Evolutionary conservation across 2,888 invertebrate species (phyloP).

Genomic region (Teinopalpus imperialis): DNA sequence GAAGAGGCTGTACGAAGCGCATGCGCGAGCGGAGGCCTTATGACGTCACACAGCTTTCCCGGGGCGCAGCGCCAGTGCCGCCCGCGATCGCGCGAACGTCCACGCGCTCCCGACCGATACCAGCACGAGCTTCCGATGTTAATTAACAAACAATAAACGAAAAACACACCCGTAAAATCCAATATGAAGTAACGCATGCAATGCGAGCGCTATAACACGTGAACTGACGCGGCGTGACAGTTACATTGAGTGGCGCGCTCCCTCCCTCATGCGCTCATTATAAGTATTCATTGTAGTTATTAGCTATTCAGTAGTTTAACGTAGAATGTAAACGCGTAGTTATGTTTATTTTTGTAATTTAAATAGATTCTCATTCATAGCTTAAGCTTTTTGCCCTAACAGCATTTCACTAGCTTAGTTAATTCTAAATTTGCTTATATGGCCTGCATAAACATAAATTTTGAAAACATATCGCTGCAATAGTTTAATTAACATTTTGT

Average conservation of each 20-base stretch:
- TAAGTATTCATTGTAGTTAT: conserved; percentile 41
- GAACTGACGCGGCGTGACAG: conserved; percentile 38
- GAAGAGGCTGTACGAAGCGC: conserved; percentile 51
- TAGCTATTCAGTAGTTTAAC: conserved; percentile 32
- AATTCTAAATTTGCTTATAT: too few species aligned
- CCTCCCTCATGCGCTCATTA: conserved; percentile 39
- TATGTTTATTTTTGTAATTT: neutral
- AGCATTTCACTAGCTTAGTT: too few species aligned
- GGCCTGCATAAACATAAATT: too few species aligned
- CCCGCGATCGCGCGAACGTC: conserved; percentile 72
- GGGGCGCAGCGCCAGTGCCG: conserved; percentile 70
- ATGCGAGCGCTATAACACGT: conserved; percentile 39
- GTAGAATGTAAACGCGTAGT: conserved; percentile 16
- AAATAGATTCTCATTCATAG: neutral
- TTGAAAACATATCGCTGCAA: too few species aligned
- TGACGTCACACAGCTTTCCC: conserved; percentile 76
- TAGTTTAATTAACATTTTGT: too few species aligned
- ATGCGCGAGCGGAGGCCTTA: conserved; percentile 41
- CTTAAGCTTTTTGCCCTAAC: conserved; percentile 9
- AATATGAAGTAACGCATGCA: conserved; percentile 26
- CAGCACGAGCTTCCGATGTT: conserved; percentile 70
- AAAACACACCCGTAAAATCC: conserved; percentile 44
- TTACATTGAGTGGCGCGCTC: conserved; percentile 31
- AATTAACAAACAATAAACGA: conserved; percentile 37
- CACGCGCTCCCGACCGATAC: conserved; percentile 71